phyloP scores from a whole-genome alignment of 2,888 invertebrate genomes.

The Epistrophe grossulariae region DNA sequence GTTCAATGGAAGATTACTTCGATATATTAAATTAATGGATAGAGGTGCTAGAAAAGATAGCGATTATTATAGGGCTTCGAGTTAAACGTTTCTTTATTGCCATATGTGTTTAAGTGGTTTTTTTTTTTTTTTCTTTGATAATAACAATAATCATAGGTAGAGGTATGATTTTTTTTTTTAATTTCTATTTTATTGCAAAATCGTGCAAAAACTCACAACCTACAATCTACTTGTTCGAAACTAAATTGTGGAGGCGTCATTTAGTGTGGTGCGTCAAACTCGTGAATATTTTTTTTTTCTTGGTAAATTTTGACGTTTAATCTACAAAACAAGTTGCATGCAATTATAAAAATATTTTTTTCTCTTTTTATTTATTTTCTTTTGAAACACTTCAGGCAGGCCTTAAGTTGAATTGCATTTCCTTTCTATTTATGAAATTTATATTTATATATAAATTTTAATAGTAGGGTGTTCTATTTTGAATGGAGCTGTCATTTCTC shows the following conservation, averaged over 20 bases:
- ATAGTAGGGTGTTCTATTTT: not conserved
- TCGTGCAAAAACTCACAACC: conserved; percentile 34
- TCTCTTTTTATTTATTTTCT: not conserved
- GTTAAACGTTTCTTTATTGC: conserved; percentile 7
- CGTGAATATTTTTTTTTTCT: not conserved
- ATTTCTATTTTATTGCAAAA: not conserved
- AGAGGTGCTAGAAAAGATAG: conserved; percentile 2
- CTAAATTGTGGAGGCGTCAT: conserved; percentile 24
- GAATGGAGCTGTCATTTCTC: not conserved
- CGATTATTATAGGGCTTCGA: not conserved
- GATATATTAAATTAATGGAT: conserved; percentile 2
- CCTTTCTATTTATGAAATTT: not conserved
- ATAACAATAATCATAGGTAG: not conserved
- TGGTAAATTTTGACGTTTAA: conserved; percentile 4
- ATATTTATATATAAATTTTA: not conserved
- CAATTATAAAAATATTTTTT: not conserved
- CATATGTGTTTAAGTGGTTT: not conserved
- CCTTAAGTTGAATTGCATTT: not conserved
- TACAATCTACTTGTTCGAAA: not conserved
- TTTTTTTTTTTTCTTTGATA: not conserved
- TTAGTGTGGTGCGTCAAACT: not conserved
- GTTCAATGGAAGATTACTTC: not conserved
- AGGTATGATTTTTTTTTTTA: not conserved
- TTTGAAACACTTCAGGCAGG: not conserved
- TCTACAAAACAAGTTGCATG: conserved; percentile 7